Percentiles rank a stretch among this genome's conserved stretches.
Conservation (phyloP, 1,140 invertebrate species). For the Heliconius congener region DNA sequence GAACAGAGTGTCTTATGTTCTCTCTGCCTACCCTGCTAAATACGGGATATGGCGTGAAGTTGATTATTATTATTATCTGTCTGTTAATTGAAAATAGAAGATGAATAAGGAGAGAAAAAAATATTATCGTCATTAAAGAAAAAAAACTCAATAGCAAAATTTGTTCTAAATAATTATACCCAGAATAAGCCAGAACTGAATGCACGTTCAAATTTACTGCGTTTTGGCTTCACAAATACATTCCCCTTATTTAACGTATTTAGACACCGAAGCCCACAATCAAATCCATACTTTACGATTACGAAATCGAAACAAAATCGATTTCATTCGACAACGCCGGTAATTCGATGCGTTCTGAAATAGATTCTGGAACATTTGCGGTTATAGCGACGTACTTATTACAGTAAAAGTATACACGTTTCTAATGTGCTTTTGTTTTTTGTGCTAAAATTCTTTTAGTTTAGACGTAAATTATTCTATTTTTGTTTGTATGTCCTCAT, state of each 20-base stretch:
- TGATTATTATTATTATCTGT: too few species aligned
- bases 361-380: conserved; percentile 10
- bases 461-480: not conserved
- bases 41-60: too few species aligned
- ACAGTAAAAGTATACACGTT: not conserved
- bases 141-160: too few species aligned
- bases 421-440: not conserved
- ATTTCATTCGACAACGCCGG: conserved; percentile 4
- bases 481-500: not conserved
- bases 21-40: too few species aligned
- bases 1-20: too few species aligned
- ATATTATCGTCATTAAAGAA: too few species aligned
- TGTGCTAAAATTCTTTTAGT: not conserved
- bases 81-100: too few species aligned
- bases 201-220: not conserved
- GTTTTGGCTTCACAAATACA: not conserved
- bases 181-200: too few species aligned
- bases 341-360: conserved; percentile 11
- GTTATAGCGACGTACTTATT: not conserved
- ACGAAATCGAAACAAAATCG: conserved; percentile 11
- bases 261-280: not conserved
- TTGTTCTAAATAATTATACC: too few species aligned
- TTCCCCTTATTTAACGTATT: not conserved
- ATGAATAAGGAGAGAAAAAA: too few species aligned
- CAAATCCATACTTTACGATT: not conserved